A percentile compares a stretch with the other conserved stretches of the same genome.
phyloP scores from a whole-genome alignment of 2,888 invertebrate species.

The Drosophila aldrichi region DNA sequence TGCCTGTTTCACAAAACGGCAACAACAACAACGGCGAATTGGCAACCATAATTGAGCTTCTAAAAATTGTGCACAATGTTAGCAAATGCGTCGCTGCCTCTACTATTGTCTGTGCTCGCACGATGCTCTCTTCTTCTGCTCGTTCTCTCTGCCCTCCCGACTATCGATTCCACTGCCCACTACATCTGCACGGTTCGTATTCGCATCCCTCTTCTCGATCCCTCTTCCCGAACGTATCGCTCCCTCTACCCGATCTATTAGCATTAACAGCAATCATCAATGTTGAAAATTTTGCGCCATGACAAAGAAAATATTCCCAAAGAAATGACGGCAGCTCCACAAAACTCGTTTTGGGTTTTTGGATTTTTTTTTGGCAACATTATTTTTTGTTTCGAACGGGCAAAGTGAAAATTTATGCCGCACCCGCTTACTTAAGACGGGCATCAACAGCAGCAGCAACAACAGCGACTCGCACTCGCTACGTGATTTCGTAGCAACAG shows the following conservation, averaged over 20 bases:
- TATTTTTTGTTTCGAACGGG: conserved; percentile 27
- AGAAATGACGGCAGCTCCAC: conserved; percentile 45
- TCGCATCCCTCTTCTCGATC: neutral
- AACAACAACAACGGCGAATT: conserved; percentile 40
- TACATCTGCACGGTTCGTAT: neutral
- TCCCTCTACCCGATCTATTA: neutral
- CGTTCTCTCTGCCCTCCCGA: neutral
- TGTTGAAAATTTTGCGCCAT: conserved; percentile 33
- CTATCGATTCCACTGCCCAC: neutral
- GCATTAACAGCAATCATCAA: conserved; percentile 28
- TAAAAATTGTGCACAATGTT: conserved; percentile 64
- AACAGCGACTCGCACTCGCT: conserved; percentile 36
- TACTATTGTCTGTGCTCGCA: neutral
- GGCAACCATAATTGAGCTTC: conserved; percentile 67
- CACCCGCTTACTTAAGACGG: conserved; percentile 63
- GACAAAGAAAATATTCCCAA: conserved; percentile 62
- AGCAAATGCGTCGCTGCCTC: conserved; percentile 28
- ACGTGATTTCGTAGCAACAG: conserved; percentile 63
- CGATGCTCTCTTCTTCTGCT: neutral
- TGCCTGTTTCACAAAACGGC: conserved; percentile 55
- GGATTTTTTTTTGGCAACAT: conserved; percentile 64
- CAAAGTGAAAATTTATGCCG: conserved; percentile 71
- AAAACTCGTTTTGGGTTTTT: conserved; percentile 63
- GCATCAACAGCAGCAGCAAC: conserved; percentile 25
- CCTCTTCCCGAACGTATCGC: neutral